Base-by-base conservation (phyloP, 2,797 vertebrate species). In the Arnoldichthys spilopterus region DNA sequence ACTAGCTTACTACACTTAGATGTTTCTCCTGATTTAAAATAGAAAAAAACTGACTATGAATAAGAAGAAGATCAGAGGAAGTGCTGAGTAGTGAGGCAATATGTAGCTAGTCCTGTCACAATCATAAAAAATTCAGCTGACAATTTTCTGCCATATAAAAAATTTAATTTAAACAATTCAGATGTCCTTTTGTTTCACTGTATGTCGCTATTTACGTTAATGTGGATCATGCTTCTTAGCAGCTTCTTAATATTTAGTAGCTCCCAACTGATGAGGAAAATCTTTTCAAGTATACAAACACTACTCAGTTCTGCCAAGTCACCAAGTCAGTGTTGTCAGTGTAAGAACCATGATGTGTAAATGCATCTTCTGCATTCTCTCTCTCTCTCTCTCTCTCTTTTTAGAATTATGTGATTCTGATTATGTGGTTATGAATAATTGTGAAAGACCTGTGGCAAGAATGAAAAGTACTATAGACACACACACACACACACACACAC, bases 1-100 rank as follows among this genome's bases (percentile, higher is more conserved):
- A 74, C 26, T 30, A 4, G 61, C 18, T 18, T 45, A 54, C 15
- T 40, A 77, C 67, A 11, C 58, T 67, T 54, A 54, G 62, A 79
- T 61, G 63, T 53, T 62, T 6, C 30, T 34, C n/a, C 59, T 8
- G 30, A 34, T 61, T 26, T 28, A 16, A 61, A 61, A 30, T 9
- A 30, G 26, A 34, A 51, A 68, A 51, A 1, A 15, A 16, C 2
- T 16, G 26, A 11, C 58, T 32, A 61, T 2, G 6, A 20, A 62
- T 32, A 20, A 20, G 5, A 28, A 53, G 53, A 62, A 34, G 30
- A 62, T 62, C 59, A 8, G 6, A 34, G 12, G 16, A 30, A 1
- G 68, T 20, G 30, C 32, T 69, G 9, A 3, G 30, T 15, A 26
- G 5, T 6, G n/a, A 43, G 37, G n/a, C 63, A 24, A 45, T 20